phyloP scores from a whole-genome alignment of 2,888 invertebrate genomes.

The Philopedon plagiatum region DNA sequence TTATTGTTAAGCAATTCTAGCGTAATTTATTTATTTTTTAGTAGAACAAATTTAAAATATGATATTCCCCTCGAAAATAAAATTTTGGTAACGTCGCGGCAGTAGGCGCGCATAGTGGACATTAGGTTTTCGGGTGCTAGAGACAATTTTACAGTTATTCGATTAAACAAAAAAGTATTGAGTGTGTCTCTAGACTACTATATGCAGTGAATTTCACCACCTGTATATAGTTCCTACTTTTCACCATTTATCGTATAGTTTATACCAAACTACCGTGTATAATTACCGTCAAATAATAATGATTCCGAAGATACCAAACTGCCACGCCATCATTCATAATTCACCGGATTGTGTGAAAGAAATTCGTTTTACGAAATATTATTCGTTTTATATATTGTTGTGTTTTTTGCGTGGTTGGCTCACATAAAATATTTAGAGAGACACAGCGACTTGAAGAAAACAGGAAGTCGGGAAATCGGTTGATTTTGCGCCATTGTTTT shows the following conservation, averaged over 20 bases:
- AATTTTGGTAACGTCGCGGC: too few species aligned
- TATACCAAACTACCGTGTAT: not conserved
- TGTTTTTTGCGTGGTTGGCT: not conserved
- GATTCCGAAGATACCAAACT: not conserved
- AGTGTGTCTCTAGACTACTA: too few species aligned
- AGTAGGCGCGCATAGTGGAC: too few species aligned
- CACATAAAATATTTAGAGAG: not conserved
- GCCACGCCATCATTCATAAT: not conserved
- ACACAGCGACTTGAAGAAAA: not conserved
- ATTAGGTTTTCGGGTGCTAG: too few species aligned
- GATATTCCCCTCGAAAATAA: too few species aligned
- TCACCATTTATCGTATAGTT: not conserved
- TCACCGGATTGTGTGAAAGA: not conserved
- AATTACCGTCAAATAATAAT: constrained; percentile 12
- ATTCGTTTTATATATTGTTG: not conserved
- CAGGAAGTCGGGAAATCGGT: constrained; percentile 7
- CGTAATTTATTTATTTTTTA: too few species aligned
- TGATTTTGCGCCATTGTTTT: constrained; percentile 8
- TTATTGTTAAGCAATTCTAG: too few species aligned
- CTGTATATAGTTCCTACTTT: not conserved
- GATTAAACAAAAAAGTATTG: too few species aligned
- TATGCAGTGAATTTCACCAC: too few species aligned
- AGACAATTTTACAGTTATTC: too few species aligned
- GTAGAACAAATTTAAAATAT: too few species aligned
- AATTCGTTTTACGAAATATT: constrained; percentile 5